Base-by-base conservation (phyloP, 1,140 invertebrate genomes). In the Bilobella aurantiaca region DNA sequence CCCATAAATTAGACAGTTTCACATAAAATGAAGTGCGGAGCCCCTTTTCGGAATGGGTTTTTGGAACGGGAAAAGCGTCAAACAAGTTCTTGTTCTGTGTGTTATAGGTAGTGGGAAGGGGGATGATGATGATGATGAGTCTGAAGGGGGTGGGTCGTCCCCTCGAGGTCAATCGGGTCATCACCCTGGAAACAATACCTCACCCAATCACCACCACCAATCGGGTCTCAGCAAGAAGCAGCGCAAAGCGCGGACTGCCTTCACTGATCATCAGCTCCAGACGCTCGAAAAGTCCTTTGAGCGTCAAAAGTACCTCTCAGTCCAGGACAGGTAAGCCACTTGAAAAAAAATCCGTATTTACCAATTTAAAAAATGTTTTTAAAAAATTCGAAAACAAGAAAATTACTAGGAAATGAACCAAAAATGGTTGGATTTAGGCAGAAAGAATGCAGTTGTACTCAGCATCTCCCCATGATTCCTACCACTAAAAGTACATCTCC, bases 281-380 rank as follows among this genome's bases (percentile, higher is more conserved):
- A 93, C 94, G 1, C 79, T 99, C 72, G 96, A 99, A 79, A 96
- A 94, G 78, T 95, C 90, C 65, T 99, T 99, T 79, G 95, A 98
- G 77, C 80, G 93, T 68, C 95, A 98, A 79, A 99, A 98, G 78
- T 99, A 99, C 81, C 84, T 99, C 28, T 96, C 91, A 74, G 96
- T 99, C 3, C 95, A 98, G 76, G 96, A 99, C 77, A 82, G 71
- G 71, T 69, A 30, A 68, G 65, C 46, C 23, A n/a, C 1, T 25
- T 1, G 53, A 46, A 63, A 8, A 37, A 21, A 23, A 53, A 16
- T 53, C 21, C 25, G 49, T 12, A 8, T 53, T 23, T 53, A 42
- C 34, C 34, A 12, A 42, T 12, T 42, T 42, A 42, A 8, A 42
- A 12, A 42, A 12, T 29, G 12, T n/a, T n/a, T n/a, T n/a, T n/a